A percentile compares a stretch with the other conserved stretches of the same genome.
Evolutionary conservation across 2,888 invertebrate species (phyloP).

Genomic region (Leptinotarsa rubiginosa): DNA sequence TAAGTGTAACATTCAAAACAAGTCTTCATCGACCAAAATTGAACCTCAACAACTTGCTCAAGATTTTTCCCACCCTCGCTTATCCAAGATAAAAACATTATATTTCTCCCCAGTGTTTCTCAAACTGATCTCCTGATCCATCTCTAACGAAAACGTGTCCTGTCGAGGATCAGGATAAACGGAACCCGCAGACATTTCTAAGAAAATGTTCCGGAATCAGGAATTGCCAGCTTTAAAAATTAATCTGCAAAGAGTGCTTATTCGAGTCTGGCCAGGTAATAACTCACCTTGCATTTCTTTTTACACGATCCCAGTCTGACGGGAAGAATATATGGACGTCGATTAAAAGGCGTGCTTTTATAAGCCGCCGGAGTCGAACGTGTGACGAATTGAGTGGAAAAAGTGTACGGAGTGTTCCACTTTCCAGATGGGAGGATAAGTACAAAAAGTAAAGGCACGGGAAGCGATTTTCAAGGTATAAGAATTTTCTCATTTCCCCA

Average conservation of each 20-base stretch:
- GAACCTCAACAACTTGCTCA: too few relatives aligned
- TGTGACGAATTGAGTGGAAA: constrained; percentile 11
- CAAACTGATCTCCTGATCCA: neutral
- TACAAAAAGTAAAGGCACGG: too few relatives aligned
- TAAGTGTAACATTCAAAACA: too few relatives aligned
- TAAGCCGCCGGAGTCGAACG: constrained; percentile 24
- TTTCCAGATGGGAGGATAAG: too few relatives aligned
- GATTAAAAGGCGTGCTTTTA: constrained; percentile 36
- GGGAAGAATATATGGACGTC: constrained; percentile 31
- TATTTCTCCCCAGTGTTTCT: too few relatives aligned
- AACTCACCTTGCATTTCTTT: constrained; percentile 24
- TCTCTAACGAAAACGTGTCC: neutral
- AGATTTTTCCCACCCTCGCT: too few relatives aligned
- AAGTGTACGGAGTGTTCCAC: neutral
- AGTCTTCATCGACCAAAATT: too few relatives aligned
- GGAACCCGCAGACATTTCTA: neutral
- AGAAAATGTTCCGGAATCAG: constrained; percentile 4
- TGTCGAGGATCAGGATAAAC: neutral
- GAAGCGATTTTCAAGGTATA: too few relatives aligned
- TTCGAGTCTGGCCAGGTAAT: constrained; percentile 23
- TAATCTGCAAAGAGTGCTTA: constrained; percentile 24
- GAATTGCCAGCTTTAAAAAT: constrained; percentile 11
- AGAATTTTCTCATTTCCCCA: too few relatives aligned
- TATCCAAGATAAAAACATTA: too few relatives aligned
- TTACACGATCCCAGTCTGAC: neutral